Evolutionary conservation across 2,888 invertebrate species (phyloP).

Genomic region (Poecilus cupreus): DNA sequence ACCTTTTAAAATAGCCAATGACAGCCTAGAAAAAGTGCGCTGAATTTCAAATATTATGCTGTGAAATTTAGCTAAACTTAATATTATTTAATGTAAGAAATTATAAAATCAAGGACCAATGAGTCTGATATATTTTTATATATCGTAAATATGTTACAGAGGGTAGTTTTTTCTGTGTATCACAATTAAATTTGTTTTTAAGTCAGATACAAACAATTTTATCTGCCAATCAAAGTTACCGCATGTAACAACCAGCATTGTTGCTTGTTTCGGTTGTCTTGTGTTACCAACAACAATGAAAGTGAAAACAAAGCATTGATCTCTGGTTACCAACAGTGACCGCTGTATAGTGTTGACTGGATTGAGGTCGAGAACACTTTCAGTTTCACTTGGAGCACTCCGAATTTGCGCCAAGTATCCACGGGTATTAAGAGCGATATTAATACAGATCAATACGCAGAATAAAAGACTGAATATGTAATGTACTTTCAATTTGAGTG

Average conservation of each 20-base stretch:
- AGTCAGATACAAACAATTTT: too few species aligned
- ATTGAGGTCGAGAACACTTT: slow-evolving; percentile 25
- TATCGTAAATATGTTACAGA: too few species aligned
- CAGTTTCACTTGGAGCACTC: slow-evolving; percentile 2
- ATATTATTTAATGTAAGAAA: too few species aligned
- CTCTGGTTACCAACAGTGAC: background rate
- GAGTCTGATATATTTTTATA: too few species aligned
- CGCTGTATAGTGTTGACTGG: background rate
- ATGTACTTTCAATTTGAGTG: slow-evolving; percentile 16
- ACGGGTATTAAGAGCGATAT: background rate
- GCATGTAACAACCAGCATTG: background rate
- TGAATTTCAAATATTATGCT: too few species aligned
- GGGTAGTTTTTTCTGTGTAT: too few species aligned
- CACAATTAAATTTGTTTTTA: too few species aligned
- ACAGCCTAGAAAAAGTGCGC: too few species aligned
- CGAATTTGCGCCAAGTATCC: background rate
- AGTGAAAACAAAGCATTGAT: slow-evolving; percentile 30
- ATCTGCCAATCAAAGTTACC: too few species aligned
- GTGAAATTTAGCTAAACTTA: too few species aligned
- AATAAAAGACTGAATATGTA: slow-evolving; percentile 11
- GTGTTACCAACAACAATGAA: slow-evolving; percentile 12
- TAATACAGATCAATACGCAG: background rate
- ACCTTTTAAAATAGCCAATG: too few species aligned
- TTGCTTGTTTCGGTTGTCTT: background rate
- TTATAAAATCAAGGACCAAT: too few species aligned